Base-by-base conservation (phyloP, 2,113 vertebrate genomes). In the Rana temporaria region DNA sequence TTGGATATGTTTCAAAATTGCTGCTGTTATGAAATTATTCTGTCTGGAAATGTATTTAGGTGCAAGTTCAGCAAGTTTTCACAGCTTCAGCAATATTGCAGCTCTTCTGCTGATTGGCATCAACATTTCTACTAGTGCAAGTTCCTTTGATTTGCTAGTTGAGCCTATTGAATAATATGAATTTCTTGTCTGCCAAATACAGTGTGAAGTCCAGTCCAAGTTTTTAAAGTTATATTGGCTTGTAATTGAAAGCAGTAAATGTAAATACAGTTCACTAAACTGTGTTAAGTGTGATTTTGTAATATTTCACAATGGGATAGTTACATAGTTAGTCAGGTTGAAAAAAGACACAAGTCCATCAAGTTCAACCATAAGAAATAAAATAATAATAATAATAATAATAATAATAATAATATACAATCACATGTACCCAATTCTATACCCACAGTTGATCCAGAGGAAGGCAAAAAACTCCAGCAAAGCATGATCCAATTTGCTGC, bases 51-150 rank as follows among this genome's bases (percentile, higher is more conserved):
- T 79, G 52, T 79, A 68, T 79, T 65, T 68, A 30, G 52, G 63
- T 68, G 53, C 64, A 78, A 65, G 42, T 63, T 77, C 74, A 77
- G 74, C 74, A 67, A 59, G 64, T 48, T 79, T 42, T 55, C 65
- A 68, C 52, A 68, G 64, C 52, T 38, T 38, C 34, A 38, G 34
- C 34, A 38, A 38, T 5, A 57, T 68, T 79, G 34, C 77, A 79
- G 6, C 52, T 18, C 34, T 59, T 42, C 24, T 57, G 65, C 30
- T 68, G 77, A 79, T 59, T 68, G 77, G 34, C 26, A 78, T 57
- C 18, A 52, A 68, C 38, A 18, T 76, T 32, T 59, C 59, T 48
- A 34, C 73, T 76, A 19, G 17, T 63, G n/a, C 4, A 76, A n/a
- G 32, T 48, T 70, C 67, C 56, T 76, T 77, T 77, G 74, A 77